Evolutionary conservation across 1,140 invertebrate genomes (phyloP).

Genomic region (Brachionus calyciflorus): DNA sequence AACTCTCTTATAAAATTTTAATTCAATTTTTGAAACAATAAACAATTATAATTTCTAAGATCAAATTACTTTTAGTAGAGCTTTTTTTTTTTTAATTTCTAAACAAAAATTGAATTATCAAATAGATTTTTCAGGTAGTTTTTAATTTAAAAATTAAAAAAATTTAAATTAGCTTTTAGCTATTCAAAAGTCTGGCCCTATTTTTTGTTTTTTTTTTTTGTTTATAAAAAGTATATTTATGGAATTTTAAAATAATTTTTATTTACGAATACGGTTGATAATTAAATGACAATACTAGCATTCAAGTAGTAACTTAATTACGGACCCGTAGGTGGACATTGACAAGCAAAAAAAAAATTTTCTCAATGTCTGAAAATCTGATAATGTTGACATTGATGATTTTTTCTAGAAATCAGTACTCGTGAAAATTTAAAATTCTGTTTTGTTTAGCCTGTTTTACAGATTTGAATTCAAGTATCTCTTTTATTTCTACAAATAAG

Average conservation of each 20-base stretch:
- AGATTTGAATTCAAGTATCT: too few relatives aligned
- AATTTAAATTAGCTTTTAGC: slow-evolving; percentile 38
- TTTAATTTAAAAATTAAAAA: slow-evolving; percentile 8
- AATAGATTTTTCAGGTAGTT: slow-evolving; percentile 39
- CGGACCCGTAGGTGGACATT: too few relatives aligned
- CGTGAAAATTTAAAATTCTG: too few relatives aligned
- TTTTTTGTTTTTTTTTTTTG: not conserved
- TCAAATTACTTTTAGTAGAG: slow-evolving; percentile 30
- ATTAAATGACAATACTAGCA: too few relatives aligned
- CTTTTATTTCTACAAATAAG: not conserved
- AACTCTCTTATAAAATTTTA: not conserved
- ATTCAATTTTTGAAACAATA: slow-evolving; percentile 31
- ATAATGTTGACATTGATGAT: too few relatives aligned
- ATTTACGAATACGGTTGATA: too few relatives aligned
- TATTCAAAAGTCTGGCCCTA: slow-evolving; percentile 30
- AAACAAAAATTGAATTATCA: slow-evolving; percentile 43
- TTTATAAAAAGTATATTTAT: not conserved
- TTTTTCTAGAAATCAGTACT: too few relatives aligned
- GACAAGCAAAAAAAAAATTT: too few relatives aligned
- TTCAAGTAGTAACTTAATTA: too few relatives aligned
- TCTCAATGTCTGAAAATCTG: too few relatives aligned
- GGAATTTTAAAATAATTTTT: too few relatives aligned
- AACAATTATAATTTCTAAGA: slow-evolving; percentile 34
- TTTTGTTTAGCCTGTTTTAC: too few relatives aligned
- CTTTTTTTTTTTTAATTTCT: slow-evolving; percentile 10